Evolutionary conservation across 2,113 vertebrate species (phyloP), one percentile per base, ranked within the genome.

Genomic region (Orientallactaga bullata): DNA sequence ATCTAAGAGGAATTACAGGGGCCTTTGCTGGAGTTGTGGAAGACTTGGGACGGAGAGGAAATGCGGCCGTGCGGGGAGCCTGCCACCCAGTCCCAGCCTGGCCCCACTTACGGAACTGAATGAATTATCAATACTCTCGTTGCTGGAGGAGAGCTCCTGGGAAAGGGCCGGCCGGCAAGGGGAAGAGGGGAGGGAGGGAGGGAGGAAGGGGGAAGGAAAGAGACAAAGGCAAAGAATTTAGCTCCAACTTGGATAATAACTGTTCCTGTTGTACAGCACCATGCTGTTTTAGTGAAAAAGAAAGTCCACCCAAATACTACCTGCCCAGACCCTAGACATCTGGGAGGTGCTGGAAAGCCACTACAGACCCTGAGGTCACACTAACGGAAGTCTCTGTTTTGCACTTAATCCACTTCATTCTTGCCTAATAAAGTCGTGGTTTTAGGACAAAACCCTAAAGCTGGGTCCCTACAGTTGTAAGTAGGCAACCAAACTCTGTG

Each of bases 141-240:
- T 98, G 97, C 99, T 99, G 98, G 99, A 99, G 97, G 98, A 98
- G 98, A 98, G 97, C 96, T 99, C 99, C 99, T 99, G 98, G 97
- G 98, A 98, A 98, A 98, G 60, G 98, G 96, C 94, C 95, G 95
- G 94, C 90, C 97, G 96, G 55, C 47, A 60, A 72, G 51, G 95
- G 97, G 93, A 95, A 87, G 68, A 89, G 94, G 61, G 91, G 71
- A 96, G 96, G 91, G 95, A 89, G 92, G 87, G 95, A 95, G 90
- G 86, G 96, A 88, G 96, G 87, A 95, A 95, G 94, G 92, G 96
- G 88, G 95, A 94, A 97, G 97, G 97, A 94, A 82, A 97, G 93
- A 95, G 97, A 98, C 96, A 98, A 98, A 98, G 98, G 98, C 97
- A 96, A 97, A 96, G 93, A 97, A 95, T 98, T 98, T 98, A 98